These are phyloP conservation scores for Nephrotoma appendiculata DNA, from an alignment of 2,888 invertebrate genomes.

Conservation along the genomic window DNA sequence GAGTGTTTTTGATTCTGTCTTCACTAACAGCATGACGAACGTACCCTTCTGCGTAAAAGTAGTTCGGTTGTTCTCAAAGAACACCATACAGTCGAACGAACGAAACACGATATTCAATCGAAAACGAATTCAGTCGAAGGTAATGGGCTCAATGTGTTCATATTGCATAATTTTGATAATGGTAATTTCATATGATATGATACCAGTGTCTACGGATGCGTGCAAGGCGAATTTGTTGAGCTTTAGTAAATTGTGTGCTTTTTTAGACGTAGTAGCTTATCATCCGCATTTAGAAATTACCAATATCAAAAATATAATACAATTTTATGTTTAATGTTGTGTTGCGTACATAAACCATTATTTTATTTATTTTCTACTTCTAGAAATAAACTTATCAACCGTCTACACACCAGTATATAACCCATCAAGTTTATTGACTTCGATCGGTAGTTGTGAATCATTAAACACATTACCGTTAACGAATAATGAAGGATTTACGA, in stretches of 20 bases:
- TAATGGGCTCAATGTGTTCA: background rate
- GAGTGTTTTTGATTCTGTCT: slow-evolving; percentile 18
- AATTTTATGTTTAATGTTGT: background rate
- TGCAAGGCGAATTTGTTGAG: background rate
- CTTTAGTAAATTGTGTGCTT: background rate
- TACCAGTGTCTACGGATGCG: background rate
- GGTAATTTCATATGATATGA: background rate
- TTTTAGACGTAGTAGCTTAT: background rate
- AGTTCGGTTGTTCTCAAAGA: background rate
- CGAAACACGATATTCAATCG: slow-evolving; percentile 6
- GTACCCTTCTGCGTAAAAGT: background rate
- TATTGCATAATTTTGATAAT: background rate
- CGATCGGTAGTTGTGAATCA: background rate
- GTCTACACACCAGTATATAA: slow-evolving; percentile 2
- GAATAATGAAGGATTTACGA: background rate
- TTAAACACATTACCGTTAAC: background rate
- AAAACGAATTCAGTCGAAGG: slow-evolving; percentile 8
- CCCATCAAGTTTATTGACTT: slow-evolving; percentile 1
- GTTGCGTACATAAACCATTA: background rate
- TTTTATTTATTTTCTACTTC: background rate
- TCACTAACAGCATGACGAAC: background rate
- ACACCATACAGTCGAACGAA: background rate
- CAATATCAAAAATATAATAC: background rate
- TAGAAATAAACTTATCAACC: background rate
- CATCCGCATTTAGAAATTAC: background rate